Evolutionary conservation across 2,797 vertebrate genomes (phyloP).

Genomic region (Falco rusticolus): DNA sequence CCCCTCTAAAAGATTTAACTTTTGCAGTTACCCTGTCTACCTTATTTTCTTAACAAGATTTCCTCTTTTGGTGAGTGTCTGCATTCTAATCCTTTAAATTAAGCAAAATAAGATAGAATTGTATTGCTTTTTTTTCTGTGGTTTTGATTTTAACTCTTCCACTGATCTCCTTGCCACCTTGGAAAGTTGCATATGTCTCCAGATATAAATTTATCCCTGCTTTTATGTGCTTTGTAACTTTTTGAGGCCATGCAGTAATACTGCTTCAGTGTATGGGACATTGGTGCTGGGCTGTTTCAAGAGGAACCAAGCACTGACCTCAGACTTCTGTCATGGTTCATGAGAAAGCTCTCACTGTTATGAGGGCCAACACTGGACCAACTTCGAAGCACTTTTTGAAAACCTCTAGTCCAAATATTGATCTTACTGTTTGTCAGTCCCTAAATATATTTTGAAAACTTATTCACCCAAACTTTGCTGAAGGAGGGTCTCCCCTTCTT

Average conservation of each 20-base stretch:
- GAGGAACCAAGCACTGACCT: neutral
- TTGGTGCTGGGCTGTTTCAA: neutral
- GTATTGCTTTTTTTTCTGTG: neutral
- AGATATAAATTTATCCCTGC: neutral
- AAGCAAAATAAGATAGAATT: neutral
- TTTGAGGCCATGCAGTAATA: neutral
- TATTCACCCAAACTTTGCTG: neutral
- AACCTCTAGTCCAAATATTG: neutral
- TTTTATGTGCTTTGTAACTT: neutral
- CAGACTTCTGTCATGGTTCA: neutral
- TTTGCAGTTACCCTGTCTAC: neutral
- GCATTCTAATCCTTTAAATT: neutral
- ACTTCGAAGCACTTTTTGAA: neutral
- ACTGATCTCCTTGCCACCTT: neutral
- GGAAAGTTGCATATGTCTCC: neutral
- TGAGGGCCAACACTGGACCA: neutral
- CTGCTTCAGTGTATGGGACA: neutral
- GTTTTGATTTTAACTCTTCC: neutral
- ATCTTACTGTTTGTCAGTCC: neutral
- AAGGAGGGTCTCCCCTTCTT: neutral
- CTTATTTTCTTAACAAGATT: neutral
- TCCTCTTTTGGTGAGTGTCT: neutral
- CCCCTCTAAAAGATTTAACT: neutral
- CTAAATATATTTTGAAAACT: neutral
- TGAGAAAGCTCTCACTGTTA: neutral